Evolutionary conservation across 2,888 invertebrate genomes (phyloP).

Genomic region (Conomelus anceps): DNA sequence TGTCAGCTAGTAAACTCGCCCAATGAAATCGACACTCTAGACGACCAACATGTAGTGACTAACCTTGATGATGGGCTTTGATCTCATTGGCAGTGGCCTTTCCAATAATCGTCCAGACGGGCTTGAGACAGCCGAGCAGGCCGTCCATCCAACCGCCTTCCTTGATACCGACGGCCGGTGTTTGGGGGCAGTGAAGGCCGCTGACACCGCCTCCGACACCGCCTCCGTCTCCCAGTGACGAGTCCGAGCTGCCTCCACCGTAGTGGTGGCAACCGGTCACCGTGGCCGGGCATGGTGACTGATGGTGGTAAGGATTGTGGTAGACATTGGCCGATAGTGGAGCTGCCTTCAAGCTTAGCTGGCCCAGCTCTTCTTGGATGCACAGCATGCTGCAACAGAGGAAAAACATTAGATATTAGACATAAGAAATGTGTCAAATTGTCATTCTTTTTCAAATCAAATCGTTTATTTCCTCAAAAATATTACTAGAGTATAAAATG

Average conservation of each 20-base stretch:
- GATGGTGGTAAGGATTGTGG: too few species aligned
- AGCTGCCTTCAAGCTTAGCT: slow-evolving; percentile 43
- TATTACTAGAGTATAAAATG: too few species aligned
- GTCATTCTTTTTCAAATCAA: too few species aligned
- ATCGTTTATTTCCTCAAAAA: too few species aligned
- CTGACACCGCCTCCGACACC: slow-evolving; percentile 19
- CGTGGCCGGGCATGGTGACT: neutral
- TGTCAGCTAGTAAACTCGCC: too few species aligned
- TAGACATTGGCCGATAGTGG: slow-evolving; percentile 28
- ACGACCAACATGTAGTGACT: neutral
- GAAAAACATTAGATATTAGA: slow-evolving; percentile 14
- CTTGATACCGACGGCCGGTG: slow-evolving; percentile 36
- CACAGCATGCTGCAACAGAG: slow-evolving; percentile 52
- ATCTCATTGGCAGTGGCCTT: slow-evolving; percentile 65
- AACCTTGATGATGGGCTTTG: slow-evolving; percentile 56
- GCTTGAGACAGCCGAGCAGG: slow-evolving; percentile 79
- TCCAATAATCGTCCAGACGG: slow-evolving; percentile 79
- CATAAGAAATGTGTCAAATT: too few species aligned
- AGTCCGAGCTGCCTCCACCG: neutral
- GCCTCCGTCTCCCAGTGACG: slow-evolving; percentile 1
- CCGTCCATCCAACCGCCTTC: slow-evolving; percentile 67
- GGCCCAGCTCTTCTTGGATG: slow-evolving; percentile 56
- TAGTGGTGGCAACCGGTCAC: neutral
- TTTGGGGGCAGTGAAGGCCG: neutral
- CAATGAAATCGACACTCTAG: too few species aligned